phyloP scores from a whole-genome alignment of 2,113 vertebrate species.

The Malurus cyaneus region DNA sequence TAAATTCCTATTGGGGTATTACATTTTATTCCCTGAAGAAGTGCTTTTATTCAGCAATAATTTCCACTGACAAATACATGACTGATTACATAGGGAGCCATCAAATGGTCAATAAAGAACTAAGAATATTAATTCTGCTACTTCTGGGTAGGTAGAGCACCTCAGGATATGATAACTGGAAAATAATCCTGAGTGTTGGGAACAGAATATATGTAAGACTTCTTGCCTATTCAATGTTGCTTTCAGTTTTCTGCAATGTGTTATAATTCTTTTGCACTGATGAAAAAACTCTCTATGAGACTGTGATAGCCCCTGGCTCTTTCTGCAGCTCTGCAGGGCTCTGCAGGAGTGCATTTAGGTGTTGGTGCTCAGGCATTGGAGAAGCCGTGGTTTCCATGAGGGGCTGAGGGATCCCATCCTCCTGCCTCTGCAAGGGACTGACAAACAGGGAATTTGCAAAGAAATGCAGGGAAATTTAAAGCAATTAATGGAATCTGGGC shows the following conservation, averaged over 20 bases:
- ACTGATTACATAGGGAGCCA: not conserved
- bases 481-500: not conserved
- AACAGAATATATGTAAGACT: fast-evolving
- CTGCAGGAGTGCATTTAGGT: not conserved
- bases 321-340: not conserved
- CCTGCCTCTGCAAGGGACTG: not conserved
- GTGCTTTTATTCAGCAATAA: not conserved
- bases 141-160: not conserved
- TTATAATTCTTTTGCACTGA: not conserved
- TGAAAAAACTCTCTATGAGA: not conserved
- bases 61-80: not conserved
- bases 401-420: not conserved
- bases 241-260: not conserved
- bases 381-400: not conserved
- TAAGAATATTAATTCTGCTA: not conserved
- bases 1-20: not conserved
- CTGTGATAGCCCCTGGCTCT: not conserved
- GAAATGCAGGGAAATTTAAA: not conserved
- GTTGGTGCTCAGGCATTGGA: not conserved
- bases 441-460: not conserved
- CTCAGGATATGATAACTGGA: not conserved
- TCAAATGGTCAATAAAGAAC: not conserved
- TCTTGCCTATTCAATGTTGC: not conserved
- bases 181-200: not conserved
- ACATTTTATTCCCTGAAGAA: not conserved